A percentile compares a stretch with the other conserved stretches of the same genome.
Conservation (phyloP, 2,113 vertebrate species). For the Geothlypis trichas region DNA sequence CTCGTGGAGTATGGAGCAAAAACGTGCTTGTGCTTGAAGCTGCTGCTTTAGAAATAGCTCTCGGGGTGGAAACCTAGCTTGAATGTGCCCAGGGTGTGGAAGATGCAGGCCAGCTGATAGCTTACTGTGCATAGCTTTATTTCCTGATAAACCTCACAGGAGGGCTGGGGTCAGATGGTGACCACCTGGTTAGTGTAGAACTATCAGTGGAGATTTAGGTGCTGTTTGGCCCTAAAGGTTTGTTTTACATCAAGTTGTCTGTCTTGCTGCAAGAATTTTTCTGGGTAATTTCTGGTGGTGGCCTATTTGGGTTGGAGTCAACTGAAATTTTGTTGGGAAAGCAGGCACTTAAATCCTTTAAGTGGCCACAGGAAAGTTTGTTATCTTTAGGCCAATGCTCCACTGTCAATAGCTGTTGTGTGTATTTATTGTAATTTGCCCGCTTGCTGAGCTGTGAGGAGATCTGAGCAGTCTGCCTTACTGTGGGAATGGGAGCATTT, state of each 20-base stretch:
- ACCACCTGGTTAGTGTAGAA: rapidly evolving
- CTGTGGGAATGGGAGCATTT: not conserved
- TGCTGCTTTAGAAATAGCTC: not conserved
- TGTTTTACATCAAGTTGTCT: not conserved
- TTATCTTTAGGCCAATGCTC: not conserved
- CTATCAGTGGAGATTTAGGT: not conserved
- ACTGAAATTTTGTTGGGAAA: not conserved
- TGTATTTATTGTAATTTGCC: not conserved
- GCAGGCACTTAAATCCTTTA: not conserved
- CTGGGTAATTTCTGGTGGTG: not conserved
- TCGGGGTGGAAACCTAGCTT: rapidly evolving
- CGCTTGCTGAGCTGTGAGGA: not conserved
- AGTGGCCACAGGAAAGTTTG: not conserved
- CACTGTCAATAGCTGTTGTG: not conserved
- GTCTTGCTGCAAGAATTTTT: not conserved
- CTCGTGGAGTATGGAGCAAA: rapidly evolving
- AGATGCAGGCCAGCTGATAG: too few relatives aligned
- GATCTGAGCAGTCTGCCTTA: not conserved
- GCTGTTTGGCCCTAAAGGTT: not conserved
- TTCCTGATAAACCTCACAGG: not conserved
- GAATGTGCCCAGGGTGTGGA: not conserved
- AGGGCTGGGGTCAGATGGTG: not conserved
- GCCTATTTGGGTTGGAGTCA: not conserved
- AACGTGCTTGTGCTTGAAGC: not conserved
- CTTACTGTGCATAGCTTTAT: too few relatives aligned